Base-by-base conservation (phyloP, 2,888 invertebrate species). In the Thyatira batis region DNA sequence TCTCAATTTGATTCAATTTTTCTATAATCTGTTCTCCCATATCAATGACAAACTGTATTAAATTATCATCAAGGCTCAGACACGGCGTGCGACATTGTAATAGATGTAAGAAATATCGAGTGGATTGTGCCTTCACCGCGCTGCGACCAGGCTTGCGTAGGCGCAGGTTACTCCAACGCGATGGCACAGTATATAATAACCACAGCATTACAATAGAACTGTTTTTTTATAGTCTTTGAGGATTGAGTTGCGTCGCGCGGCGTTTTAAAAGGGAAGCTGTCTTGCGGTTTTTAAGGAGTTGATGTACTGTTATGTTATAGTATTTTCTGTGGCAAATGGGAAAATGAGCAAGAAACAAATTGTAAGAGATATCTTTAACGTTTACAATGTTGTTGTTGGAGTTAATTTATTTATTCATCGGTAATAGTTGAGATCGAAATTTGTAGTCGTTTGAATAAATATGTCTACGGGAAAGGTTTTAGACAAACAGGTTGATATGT, bases 51-150 rank as follows among this genome's bases (percentile, higher is more conserved):
- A 33, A 45, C 46, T 20, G 20, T 46, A 60, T 55, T 49, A 51
- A 50, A 50, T 60, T 51, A 51, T 57, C 33, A 33, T 13, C 57
- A 50, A 53, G 45, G 27, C n/a, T 52, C 33, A 44, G 54, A 50
- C 56, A 55, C 48, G 51, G 51, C 54, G 13, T 46, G 52, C 39
- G 54, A 60, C 56, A 56, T 54, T 50, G 54, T 54, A 51, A 54
- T 49, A 20, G 53, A 45, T 51, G 49, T 50, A 51, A 21, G 44
- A 33, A 54, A 50, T 53, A 49, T 44, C 45, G 43, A 25, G 50
- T 49, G 43, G 28, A 54, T 53, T 27, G 46, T 33, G 13, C 33
- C 13, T 13, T 33, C 33, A 13, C 1, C 4, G 33, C 13, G 13
- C 50, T n/a, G 49, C 1, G 21, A n/a, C 25, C 9, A 25, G 46